Evolutionary conservation across 53 echinoderm and acorn worm genomes (phyloP), one percentile per base, ranked within the genome.

Genomic region (Pentamera pediparva): DNA sequence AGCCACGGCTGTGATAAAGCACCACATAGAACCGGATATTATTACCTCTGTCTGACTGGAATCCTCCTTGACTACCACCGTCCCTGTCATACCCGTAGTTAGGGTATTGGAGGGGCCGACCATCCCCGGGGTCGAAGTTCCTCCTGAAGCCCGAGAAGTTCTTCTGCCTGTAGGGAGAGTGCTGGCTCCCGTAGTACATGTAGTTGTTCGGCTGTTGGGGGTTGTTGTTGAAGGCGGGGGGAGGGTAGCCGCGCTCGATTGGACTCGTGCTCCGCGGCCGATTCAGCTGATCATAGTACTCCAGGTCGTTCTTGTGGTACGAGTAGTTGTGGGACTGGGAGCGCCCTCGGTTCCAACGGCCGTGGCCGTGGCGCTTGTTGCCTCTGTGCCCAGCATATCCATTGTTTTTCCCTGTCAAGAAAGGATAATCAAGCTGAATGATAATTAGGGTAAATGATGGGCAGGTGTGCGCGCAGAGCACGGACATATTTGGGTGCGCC

Each of bases 201-300:
- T 34, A 6, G 22, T 33, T 53, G 19, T 32, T 33, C 20, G 34
- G 73, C 20, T 22, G 22, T 37, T 51, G 52, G 53, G 11, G 21
- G 30, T 72, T 72, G 36, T 72, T 72, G 73, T 51, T 52, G 8
- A 32, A 36, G 32, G 48, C 35, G 73, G 51, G 54, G 3, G 33
- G 4, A 0, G 73, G 73, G n/a, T n/a, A n/a, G n/a, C n/a, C n/a
- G 22, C 54, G 55, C 22, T 72, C 55, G 4, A 72, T 49, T 5
- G 73, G 73, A 52, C 73, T 72, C 35, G 73, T 72, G 30, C 73
- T 72, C 5, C 55, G 73, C 6, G 73, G 73, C 54, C 73, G 35
- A 35, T 72, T 67, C 47, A 67, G 58, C 30, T 61, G 61, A 30
- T 61, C 32, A 29, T 67, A 45, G 67, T 67, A 67, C 26, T 67